Evolutionary conservation across 1,140 invertebrate species (phyloP).

Genomic region (Anagrus nilaparvatae): DNA sequence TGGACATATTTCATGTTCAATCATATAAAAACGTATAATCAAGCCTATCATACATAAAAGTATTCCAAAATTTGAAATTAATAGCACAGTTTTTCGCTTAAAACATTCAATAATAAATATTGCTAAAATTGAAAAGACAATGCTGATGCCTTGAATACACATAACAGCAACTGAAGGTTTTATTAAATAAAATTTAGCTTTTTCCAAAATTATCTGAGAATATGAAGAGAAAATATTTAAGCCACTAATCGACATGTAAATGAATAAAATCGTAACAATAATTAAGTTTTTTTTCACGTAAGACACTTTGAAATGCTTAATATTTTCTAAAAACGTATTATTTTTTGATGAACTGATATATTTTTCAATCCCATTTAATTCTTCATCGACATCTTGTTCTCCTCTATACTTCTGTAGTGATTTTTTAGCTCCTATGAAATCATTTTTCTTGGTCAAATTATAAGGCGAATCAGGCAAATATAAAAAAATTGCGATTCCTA

Average conservation of each 20-base stretch:
- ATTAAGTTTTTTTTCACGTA: conserved; percentile 46
- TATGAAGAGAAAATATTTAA: conserved; percentile 65
- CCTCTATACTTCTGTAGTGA: conserved; percentile 27
- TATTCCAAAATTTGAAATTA: too few species aligned
- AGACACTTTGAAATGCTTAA: conserved; percentile 8
- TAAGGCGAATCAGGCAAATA: not conserved
- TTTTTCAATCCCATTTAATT: conserved; percentile 10
- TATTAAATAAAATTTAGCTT: too few species aligned
- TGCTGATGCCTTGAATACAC: too few species aligned
- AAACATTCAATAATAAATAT: too few species aligned
- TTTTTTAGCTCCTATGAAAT: conserved; percentile 22
- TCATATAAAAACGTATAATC: too few species aligned
- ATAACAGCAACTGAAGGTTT: too few species aligned
- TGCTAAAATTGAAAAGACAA: too few species aligned
- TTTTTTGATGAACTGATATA: conserved; percentile 5
- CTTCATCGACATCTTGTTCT: conserved; percentile 5
- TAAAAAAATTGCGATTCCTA: not conserved
- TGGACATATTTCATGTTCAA: too few species aligned
- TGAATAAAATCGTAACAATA: conserved; percentile 53
- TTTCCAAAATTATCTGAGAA: too few species aligned
- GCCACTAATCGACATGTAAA: conserved; percentile 65
- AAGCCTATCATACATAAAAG: too few species aligned
- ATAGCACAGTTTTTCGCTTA: too few species aligned
- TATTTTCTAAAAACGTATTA: conserved; percentile 1
- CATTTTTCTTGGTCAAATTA: not conserved